phyloP scores from a whole-genome alignment of 2,888 invertebrate genomes.

The Rotaria macrura region DNA sequence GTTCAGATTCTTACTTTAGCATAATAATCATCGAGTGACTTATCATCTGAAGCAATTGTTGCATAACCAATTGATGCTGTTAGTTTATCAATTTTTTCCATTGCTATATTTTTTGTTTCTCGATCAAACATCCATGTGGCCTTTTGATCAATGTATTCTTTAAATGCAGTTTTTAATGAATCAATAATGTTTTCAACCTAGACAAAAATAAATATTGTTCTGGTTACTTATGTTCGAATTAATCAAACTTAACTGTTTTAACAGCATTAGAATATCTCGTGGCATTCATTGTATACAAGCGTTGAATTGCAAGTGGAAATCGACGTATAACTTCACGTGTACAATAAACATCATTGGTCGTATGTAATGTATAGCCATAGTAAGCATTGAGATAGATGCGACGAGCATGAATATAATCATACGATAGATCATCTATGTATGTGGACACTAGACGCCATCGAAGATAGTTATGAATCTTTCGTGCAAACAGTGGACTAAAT shows the following conservation, averaged over 20 bases:
- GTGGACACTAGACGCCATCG: not conserved
- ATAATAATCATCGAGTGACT: not conserved
- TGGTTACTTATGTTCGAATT: not conserved
- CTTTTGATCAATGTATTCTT: not conserved
- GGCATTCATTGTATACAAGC: not conserved
- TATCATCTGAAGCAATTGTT: not conserved
- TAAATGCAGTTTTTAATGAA: not conserved
- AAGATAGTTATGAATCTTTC: not conserved
- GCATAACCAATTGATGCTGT: not conserved
- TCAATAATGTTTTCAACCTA: not conserved
- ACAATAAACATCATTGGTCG: not conserved
- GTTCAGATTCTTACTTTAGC: not conserved
- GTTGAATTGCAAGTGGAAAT: not conserved
- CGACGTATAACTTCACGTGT: not conserved
- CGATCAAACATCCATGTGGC: conserved; percentile 39
- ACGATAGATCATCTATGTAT: not conserved
- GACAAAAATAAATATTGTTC: not conserved
- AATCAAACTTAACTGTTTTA: not conserved
- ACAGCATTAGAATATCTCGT: not conserved
- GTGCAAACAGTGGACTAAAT: not conserved
- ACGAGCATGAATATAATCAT: not conserved
- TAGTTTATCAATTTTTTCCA: conserved; percentile 39
- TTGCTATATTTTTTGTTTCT: conserved; percentile 38
- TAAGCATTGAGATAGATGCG: not conserved
- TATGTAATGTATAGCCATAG: not conserved